Evolutionary conservation across 2,797 vertebrate genomes (phyloP).

Genomic region (Enteromius treurensis): DNA sequence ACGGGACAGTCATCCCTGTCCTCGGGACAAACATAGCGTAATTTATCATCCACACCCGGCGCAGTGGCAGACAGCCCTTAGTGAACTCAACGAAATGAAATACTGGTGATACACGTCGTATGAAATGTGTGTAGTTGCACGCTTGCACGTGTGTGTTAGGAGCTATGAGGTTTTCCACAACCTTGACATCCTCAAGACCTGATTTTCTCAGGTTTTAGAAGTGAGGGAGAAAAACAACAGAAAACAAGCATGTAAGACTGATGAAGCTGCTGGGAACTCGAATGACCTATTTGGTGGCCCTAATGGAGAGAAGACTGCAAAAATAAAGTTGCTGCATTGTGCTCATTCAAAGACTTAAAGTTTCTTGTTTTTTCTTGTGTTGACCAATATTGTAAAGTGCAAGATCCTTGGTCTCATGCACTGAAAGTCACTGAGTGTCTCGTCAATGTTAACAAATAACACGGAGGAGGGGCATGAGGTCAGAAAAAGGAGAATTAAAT

Average conservation of each 20-base stretch:
- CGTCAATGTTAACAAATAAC: background rate
- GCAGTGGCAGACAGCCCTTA: slow-evolving; percentile 29
- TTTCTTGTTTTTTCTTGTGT: background rate
- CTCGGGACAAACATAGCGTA: slow-evolving; percentile 30
- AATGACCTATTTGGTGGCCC: background rate
- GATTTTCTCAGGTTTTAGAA: slow-evolving; percentile 7
- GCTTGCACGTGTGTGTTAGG: background rate
- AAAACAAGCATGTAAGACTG: slow-evolving; percentile 1
- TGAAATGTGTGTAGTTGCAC: slow-evolving; percentile 4
- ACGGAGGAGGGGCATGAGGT: background rate
- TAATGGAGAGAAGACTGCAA: background rate
- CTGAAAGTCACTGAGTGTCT: background rate
- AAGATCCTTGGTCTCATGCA: background rate
- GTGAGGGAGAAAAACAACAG: no score
- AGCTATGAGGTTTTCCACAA: slow-evolving; percentile 8
- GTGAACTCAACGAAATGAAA: slow-evolving; percentile 31
- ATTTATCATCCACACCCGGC: slow-evolving; percentile 37
- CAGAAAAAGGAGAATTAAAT: background rate
- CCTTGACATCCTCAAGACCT: slow-evolving; percentile 35
- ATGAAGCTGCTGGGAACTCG: background rate
- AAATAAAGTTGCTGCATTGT: background rate
- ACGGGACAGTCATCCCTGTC: slow-evolving; percentile 41
- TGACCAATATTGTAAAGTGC: background rate
- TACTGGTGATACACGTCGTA: background rate
- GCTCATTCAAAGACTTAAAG: background rate